phyloP scores from a whole-genome alignment of 2,888 invertebrate genomes.

The Callyntrura guangdongensis region DNA sequence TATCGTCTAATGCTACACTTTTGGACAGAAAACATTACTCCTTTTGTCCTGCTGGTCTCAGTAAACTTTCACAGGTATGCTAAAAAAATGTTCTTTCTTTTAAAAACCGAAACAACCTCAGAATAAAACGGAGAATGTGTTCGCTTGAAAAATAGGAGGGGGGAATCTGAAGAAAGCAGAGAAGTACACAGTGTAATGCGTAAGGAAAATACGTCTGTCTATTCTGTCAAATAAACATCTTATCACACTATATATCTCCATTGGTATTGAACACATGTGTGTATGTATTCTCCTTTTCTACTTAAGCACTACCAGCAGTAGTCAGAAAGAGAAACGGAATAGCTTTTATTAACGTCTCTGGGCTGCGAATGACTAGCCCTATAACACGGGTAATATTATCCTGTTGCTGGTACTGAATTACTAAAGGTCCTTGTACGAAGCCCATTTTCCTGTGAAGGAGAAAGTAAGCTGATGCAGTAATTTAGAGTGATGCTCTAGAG shows the following conservation, averaged over 20 bases:
- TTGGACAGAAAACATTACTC: background rate
- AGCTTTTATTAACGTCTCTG: background rate
- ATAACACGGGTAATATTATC: background rate
- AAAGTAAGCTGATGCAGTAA: constrained; percentile 45
- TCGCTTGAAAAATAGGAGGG: background rate
- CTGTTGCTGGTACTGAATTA: background rate
- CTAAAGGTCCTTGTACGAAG: background rate
- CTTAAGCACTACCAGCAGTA: no score
- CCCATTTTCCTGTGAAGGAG: background rate
- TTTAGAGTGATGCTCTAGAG: constrained; percentile 61
- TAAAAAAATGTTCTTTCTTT: background rate
- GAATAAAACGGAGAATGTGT: no score
- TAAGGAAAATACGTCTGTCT: background rate
- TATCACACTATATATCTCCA: background rate
- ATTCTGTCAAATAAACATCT: constrained; percentile 2
- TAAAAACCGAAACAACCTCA: background rate
- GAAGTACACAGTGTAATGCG: background rate
- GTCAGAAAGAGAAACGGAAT: background rate
- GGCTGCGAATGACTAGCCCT: background rate
- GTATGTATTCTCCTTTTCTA: no score
- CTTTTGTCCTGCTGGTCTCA: background rate
- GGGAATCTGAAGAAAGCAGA: background rate
- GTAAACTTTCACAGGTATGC: background rate
- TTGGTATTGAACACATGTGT: no score
- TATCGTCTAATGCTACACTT: background rate